Base-by-base conservation (phyloP, 1,140 invertebrate species). In the Diorhabda carinulata region DNA sequence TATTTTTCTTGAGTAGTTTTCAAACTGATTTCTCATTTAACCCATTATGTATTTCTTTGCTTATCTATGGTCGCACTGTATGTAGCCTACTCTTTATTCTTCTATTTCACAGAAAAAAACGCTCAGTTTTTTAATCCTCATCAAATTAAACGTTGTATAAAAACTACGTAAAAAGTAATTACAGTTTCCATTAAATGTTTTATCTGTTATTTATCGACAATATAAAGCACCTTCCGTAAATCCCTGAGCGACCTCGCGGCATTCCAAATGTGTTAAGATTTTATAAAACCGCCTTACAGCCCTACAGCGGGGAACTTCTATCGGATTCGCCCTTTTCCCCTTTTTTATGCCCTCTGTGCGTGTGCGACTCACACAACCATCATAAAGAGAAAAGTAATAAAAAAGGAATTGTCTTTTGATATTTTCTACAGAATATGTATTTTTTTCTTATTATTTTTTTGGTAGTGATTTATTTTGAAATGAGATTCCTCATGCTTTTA, bases 391-490 rank as follows among this genome's bases (percentile, higher is more conserved):
- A 64, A 66, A 61, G 70, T 69, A 73, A 71, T 73, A 73, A 73
- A 67, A 68, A n/a, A 44, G 44, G 64, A 64, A 73, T 71, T 73
- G 72, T 71, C 67, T 73, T 73, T 71, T 69, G 70, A 73, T 73
- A 73, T 73, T 70, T 67, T 69, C 64, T 56, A 62, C 57, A 40
- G 57, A 71, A 68, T 72, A 72, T 64, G 66, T 66, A 71, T 67
- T 70, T 71, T 65, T 67, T 52, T 67, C 69, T 63, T 73, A 73
- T 73, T 70, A 68, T 73, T 68, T 70, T 25, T 57, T 70, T 66
- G 64, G 64, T 62, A 64, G 63, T 72, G 71, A 72, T 72, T 61
- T 66, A 72, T 72, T 65, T 64, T 63, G 44, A 69, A 69, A 72
- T 72, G 66, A 66, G 70, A 70, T 67, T 69, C 66, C 57, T 69